Conservation (phyloP, 1,140 invertebrate species). For the Zaprionus lachaisei region DNA sequence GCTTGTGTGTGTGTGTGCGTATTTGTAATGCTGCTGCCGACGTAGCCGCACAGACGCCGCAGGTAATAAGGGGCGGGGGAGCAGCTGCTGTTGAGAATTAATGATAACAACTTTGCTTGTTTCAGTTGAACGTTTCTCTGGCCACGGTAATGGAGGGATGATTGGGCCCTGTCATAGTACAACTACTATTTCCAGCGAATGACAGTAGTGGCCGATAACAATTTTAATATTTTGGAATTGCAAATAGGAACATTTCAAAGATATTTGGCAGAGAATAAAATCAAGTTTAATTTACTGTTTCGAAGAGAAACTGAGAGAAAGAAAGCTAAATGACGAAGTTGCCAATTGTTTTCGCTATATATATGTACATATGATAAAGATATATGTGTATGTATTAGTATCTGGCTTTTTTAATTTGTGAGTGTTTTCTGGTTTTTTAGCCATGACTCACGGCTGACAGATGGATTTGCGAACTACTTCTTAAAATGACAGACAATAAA, state of each 20-base stretch:
- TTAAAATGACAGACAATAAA: not conserved
- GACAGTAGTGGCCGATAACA: not conserved
- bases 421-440: not conserved
- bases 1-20: not conserved
- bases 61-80: not conserved
- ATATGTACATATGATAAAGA: not conserved
- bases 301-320: not conserved
- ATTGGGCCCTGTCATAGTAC: not conserved
- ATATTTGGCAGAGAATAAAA: not conserved
- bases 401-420: not conserved
- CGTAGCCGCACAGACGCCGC: conserved; percentile 18
- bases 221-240: not conserved
- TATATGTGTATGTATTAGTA: not conserved
- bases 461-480: conserved; percentile 1
- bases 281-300: not conserved
- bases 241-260: not conserved
- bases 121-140: conserved; percentile 1
- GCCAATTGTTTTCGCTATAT: not conserved
- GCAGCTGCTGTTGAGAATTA: not conserved
- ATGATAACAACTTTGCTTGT: conserved; percentile 34
- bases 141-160: not conserved
- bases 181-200: not conserved
- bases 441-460: not conserved
- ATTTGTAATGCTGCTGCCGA: conserved; percentile 16
- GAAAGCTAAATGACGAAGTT: not conserved